Evolutionary conservation across 1,140 invertebrate species (phyloP), one percentile per base, ranked within the genome.

Genomic region (Papilio glaucus): DNA sequence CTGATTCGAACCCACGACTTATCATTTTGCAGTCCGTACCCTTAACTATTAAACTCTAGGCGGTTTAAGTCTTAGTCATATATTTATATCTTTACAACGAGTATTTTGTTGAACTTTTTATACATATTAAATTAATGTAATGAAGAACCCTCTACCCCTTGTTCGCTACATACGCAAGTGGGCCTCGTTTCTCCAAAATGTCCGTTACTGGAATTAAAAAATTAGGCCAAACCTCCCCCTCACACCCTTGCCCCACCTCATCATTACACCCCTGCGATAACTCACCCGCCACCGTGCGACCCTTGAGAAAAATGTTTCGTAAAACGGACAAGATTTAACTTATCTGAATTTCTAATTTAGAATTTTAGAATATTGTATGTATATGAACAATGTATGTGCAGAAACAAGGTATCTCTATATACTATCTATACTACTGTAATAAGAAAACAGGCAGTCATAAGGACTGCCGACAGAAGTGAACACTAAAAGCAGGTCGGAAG

Each of bases 271-370:
- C 79, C 80, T 67, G 68, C 82, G 81, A 86, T 88, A 89, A 89
- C 78, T 85, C 86, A 84, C 81, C 88, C 84, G 75, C 78, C 82
- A 83, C n/a, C 80, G 80, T 79, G 76, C 78, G 86, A 80, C 90
- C 89, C 86, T 92, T 92, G 90, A 92, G 89, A 91, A 92, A 92
- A 91, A 92, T 92, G 87, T 87, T 87, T 88, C 84, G 87, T 82
- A 89, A 90, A 89, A 88, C 86, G 86, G 84, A 85, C 79, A 90
- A 91, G 87, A 88, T 88, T 90, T 86, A 90, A 87, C 74, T 79
- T 78, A 79, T 42, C 77, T 81, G 79, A 80, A 74, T 84, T 87
- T 81, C 74, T 69, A 61, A 71, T 68, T 24, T 6, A 4, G 15
- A 42, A 2, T 68, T 68, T 45, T 2, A 33, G 29, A 33, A 33